These are phyloP conservation scores for Ophraella communa DNA, from an alignment of 2,888 invertebrate species.

Conservation along the genomic window DNA sequence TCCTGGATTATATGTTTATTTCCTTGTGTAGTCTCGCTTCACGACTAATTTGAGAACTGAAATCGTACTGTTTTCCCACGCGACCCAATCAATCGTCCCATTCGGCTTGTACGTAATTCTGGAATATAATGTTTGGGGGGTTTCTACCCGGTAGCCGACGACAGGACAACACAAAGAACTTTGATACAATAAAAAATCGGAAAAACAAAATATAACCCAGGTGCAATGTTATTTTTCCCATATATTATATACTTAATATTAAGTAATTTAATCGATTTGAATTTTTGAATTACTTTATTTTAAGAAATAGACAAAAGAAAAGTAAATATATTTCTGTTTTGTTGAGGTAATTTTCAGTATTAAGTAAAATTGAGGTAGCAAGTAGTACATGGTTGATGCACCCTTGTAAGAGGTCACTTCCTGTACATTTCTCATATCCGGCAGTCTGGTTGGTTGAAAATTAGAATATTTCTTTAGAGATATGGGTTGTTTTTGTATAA, in stretches of 20 bases:
- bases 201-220: conserved; percentile 21
- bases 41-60: conserved; percentile 39
- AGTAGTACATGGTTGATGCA: conserved; percentile 4
- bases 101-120: conserved; percentile 36
- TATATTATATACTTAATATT: too few species aligned
- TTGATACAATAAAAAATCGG: conserved; percentile 21
- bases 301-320: too few species aligned
- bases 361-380: not conserved
- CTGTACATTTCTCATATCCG: conserved; percentile 1
- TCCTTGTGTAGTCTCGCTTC: too few species aligned
- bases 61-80: conserved; percentile 33
- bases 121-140: conserved; percentile 29
- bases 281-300: too few species aligned
- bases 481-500: too few species aligned
- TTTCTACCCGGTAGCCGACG: conserved; percentile 6
- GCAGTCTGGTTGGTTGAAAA: too few species aligned
- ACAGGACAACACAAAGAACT: conserved; percentile 2
- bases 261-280: too few species aligned
- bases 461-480: too few species aligned
- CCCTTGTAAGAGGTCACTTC: conserved; percentile 2
- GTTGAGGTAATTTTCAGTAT: not conserved
- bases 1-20: too few species aligned
- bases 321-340: too few species aligned
- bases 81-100: conserved; percentile 28
- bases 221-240: too few species aligned